A percentile compares a stretch with the other conserved stretches of the same genome.
phyloP scores from a whole-genome alignment of 2,113 vertebrate species.

The Macroglossus sobrinus region DNA sequence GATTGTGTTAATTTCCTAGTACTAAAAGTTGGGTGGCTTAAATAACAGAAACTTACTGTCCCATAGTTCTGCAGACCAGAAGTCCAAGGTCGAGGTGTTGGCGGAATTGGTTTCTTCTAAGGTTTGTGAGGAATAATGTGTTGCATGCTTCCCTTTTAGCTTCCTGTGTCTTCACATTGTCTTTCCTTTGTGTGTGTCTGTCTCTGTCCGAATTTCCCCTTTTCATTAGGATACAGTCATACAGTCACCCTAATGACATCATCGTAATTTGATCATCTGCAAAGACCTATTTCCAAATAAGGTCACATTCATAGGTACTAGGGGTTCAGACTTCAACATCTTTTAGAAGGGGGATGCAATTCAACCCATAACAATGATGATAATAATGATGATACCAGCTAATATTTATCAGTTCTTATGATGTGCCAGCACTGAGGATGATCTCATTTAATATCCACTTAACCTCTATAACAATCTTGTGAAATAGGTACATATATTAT shows the following conservation, averaged over 20 bases:
- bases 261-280: neutral
- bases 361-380: neutral
- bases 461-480: neutral
- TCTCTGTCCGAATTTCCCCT: neutral
- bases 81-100: neutral
- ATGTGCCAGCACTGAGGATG: neutral
- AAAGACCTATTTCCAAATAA: neutral
- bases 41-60: neutral
- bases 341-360: neutral
- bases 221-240: neutral
- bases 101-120: neutral
- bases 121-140: neutral
- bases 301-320: neutral
- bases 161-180: neutral
- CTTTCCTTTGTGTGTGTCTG: neutral
- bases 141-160: neutral
- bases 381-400: neutral
- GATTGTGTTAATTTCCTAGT: neutral
- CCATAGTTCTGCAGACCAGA: neutral
- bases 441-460: neutral
- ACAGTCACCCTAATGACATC: neutral
- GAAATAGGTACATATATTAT: neutral
- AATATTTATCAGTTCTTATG: neutral
- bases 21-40: neutral
- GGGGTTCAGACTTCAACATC: neutral